Evolutionary conservation across 2,113 vertebrate genomes (phyloP), one percentile per base, ranked within the genome.

Genomic region (Hippocampus zosterae): DNA sequence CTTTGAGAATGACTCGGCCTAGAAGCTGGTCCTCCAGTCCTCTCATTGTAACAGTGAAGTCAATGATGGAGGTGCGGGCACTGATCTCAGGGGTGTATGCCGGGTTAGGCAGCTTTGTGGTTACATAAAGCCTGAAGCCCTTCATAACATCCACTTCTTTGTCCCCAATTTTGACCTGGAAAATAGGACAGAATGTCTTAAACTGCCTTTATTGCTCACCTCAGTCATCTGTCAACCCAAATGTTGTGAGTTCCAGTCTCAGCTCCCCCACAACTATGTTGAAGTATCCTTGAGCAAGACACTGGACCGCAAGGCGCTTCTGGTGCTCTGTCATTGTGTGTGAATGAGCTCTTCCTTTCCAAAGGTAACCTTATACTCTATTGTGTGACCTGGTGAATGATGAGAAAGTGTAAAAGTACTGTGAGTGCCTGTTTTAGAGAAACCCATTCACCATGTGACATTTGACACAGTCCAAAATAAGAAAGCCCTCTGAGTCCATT

Each of bases 41-140:
- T 74, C 92, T 94, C 93, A 96, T 93, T 33, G 96, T 99, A 74
- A 98, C 96, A 0, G 96, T 98, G 83, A 99, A 99, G 85, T 98
- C 95, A 25, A 99, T 95, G 75, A 98, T 94, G 69, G 96, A 94
- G 37, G 94, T 95, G 25, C 93, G 94, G 55, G 96, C 96, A 48
- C 94, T 98, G 72, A 98, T 94, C 90, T 98, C 97, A 0, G 96
- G 97, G 42, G 95, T 97, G 42, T 98, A 98, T 7, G 89, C 91
- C 0, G 96, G 97, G 84, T 97, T 99, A 60, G 97, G 92, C 53
- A 98, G 88, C 77, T 97, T 96, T 68, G 95, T 97, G 65, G 96
- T 98, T 67, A 98, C 88, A 70, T 96, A 98, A n/a, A 98, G 93
- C 70, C 86, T 93, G 87, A 99, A 99, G 40, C 94, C 94, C 73